Percentiles rank a stretch among this genome's conserved stretches.
Conservation (phyloP, 2,888 invertebrate species). For the Odiellus spinosus region DNA sequence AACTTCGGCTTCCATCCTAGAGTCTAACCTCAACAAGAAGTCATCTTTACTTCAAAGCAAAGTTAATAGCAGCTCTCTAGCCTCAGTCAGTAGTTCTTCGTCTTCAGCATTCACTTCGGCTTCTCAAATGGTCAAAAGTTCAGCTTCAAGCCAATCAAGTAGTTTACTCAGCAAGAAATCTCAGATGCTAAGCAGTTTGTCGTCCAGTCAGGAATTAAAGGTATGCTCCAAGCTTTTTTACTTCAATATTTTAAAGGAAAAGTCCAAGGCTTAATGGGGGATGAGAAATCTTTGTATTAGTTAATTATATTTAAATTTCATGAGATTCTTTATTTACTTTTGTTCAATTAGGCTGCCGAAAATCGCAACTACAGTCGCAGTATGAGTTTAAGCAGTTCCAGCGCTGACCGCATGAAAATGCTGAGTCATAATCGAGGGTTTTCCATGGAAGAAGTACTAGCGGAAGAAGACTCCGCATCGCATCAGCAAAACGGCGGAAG, state of each 20-base stretch:
- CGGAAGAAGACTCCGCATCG: slow-evolving; percentile 2
- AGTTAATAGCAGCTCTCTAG: too few relatives aligned
- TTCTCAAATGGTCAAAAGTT: slow-evolving; percentile 7
- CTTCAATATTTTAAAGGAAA: too few relatives aligned
- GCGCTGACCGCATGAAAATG: slow-evolving; percentile 8
- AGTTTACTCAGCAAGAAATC: slow-evolving; percentile 13
- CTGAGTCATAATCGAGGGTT: slow-evolving; percentile 5
- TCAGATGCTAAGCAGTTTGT: slow-evolving; percentile 7
- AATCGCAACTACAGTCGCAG: slow-evolving; percentile 16
- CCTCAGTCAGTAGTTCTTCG: too few relatives aligned
- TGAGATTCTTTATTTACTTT: too few relatives aligned
- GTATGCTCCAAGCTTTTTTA: too few relatives aligned
- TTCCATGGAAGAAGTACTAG: slow-evolving; percentile 9
- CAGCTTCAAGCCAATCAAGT: slow-evolving; percentile 5
- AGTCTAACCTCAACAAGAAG: too few relatives aligned
- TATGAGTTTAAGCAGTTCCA: slow-evolving; percentile 13
- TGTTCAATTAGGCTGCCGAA: slow-evolving; percentile 1
- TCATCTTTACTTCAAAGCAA: too few relatives aligned
- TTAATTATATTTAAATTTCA: too few relatives aligned
- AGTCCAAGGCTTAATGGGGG: too few relatives aligned
- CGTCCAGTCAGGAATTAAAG: neutral
- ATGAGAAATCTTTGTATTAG: too few relatives aligned
- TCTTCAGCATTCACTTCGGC: neutral
- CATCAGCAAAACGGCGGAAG: too few relatives aligned
- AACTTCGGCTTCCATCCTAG: too few relatives aligned